phyloP scores from a whole-genome alignment of 92 coral and sea anemone species.

The Phenganax marumi region DNA sequence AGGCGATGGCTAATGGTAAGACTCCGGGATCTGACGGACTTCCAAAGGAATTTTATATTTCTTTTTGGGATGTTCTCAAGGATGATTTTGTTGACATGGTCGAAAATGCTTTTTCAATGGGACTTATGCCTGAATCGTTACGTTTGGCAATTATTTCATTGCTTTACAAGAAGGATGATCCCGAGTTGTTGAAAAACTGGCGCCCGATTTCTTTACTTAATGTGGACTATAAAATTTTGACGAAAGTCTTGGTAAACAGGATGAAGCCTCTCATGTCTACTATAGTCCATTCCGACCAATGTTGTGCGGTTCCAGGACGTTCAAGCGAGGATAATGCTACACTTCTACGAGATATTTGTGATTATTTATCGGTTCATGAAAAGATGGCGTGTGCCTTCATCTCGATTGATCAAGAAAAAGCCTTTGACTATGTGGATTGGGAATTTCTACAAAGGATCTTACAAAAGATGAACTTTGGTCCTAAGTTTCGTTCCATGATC shows the following conservation, averaged over 20 bases:
- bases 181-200: constrained; percentile 30
- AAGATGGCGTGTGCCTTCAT: constrained; percentile 17
- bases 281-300: constrained; percentile 30
- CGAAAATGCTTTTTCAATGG: neutral
- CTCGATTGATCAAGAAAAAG: constrained; percentile 43
- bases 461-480: constrained; percentile 46
- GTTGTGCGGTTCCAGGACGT: constrained; percentile 40
- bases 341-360: constrained; percentile 6
- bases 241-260: constrained; percentile 25
- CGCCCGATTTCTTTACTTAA: constrained; percentile 37
- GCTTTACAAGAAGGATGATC: constrained; percentile 30
- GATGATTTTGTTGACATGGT: constrained; percentile 21
- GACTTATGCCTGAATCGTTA: neutral
- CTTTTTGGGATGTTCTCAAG: constrained; percentile 18
- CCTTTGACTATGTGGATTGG: constrained; percentile 45
- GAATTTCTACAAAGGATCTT: constrained; percentile 11
- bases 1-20: neutral
- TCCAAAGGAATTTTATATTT: constrained; percentile 33
- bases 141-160: constrained; percentile 32
- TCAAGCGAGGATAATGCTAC: neutral
- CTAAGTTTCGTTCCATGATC: neutral
- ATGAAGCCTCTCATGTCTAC: neutral
- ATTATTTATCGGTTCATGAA: neutral
- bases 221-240: constrained; percentile 31
- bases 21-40: constrained; percentile 42